Evolutionary conservation across 2,113 vertebrate species (phyloP), one percentile per base, ranked within the genome.

Genomic region (Microcebus tavaratra): DNA sequence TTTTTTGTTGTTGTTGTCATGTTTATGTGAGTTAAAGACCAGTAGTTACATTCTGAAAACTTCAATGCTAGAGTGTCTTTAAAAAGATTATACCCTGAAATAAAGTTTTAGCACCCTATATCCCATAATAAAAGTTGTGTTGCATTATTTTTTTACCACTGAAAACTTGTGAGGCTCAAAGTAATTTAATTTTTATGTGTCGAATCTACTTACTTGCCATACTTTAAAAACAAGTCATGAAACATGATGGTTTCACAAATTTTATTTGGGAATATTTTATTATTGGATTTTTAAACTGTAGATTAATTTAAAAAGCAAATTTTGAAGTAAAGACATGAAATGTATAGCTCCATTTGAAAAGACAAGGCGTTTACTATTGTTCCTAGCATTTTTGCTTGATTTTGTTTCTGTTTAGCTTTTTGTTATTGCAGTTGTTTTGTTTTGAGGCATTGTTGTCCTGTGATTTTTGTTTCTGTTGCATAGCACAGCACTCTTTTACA

Each of bases 151-250:
- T 29, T 78, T 86, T 82, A 86, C 36, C 0, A 3, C 23, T 90
- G 45, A 90, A 95, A 85, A 70, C 17, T 61, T 95, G 29, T 39
- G 25, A 94, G 65, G 2, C 65, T 94, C 27, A 27, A 67, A 88
- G 50, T 61, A 72, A 18, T 68, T 96, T 85, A 65, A 31, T 94
- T 34, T 84, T 88, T 83, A n/a, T 42, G 48, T 5, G 42, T 63
- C 36, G 3, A 36, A 79, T 17, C 34, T 88, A 76, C 27, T 92
- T 81, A 39, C 8, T 81, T 97, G 17, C 15, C 21, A 11, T 67
- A 29, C 89, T 93, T 93, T 88, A 39, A 86, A 97, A 95, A 78
- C 8, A 95, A 70, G 45, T 65, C 10, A 70, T 63, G 31, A 90
- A 79, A 45, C 5, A 25, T 48, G 20, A 67, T 39, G 39, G 21